Conservation (phyloP, 2,113 vertebrate species). For the Albula goreensis region DNA sequence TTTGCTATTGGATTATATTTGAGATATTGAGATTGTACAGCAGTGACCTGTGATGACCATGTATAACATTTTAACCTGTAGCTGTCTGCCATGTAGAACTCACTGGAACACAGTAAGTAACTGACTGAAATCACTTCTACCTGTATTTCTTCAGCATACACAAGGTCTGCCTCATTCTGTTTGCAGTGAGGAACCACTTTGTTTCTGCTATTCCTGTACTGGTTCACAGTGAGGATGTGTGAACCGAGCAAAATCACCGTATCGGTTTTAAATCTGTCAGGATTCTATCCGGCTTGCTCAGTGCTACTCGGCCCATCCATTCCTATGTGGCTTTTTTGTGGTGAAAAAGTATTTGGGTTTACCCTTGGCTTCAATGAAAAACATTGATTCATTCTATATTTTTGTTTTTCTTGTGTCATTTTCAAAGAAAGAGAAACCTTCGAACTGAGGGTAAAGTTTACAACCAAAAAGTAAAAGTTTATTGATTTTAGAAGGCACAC, state of each 20-base stretch:
- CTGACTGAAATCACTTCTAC: not conserved
- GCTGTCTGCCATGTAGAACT: no score
- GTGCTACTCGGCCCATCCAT: not conserved
- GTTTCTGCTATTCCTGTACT: not conserved
- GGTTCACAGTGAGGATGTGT: not conserved
- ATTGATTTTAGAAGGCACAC: not conserved
- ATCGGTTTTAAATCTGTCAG: not conserved
- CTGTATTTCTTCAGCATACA: not conserved
- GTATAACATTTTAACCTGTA: no score
- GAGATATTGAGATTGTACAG: no score
- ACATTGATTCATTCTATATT: not conserved
- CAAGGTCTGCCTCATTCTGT: not conserved
- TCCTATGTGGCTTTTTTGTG: not conserved
- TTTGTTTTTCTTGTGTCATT: not conserved
- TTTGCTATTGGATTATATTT: no score
- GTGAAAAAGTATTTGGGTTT: not conserved
- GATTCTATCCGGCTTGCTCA: not conserved
- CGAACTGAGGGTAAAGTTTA: not conserved
- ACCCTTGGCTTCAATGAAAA: not conserved
- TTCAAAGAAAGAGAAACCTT: not conserved
- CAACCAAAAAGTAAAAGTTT: not conserved
- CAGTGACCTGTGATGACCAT: no score
- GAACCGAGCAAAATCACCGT: not conserved
- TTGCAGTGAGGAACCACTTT: not conserved
- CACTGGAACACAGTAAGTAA: no score